Base-by-base conservation (phyloP, 1,140 invertebrate genomes). In the Gryon sp. region DNA sequence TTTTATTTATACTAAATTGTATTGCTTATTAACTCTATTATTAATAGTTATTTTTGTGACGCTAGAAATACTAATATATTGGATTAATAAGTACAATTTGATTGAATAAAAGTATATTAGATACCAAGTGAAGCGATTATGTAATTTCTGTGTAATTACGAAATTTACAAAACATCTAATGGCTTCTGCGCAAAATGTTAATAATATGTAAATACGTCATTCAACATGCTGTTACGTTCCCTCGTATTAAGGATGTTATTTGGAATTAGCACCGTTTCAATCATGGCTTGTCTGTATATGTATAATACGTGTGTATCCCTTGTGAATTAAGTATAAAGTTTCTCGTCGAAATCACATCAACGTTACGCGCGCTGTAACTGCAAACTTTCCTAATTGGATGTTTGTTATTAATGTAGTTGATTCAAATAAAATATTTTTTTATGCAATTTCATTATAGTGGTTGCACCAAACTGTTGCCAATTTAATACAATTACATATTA, bases 351-450 rank as follows among this genome's bases (percentile, higher is more conserved):
- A 77, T 80, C 75, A 77, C 62, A 77, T 66, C 74, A 66, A 63
- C 73, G 32, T 63, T 65, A 70, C 74, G 65, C 65, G 52, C 69
- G 43, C 74, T 76, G 36, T 65, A 66, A 80, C 63, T 75, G 59
- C 69, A 60, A 78, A 75, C 69, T 80, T 80, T 60, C 69, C 53
- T 80, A 77, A 80, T 80, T 80, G 74, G 75, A 80, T 80, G 69
- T 77, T 80, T 78, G 66, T 77, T 77, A 80, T 77, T 80, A 80
- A 80, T 69, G 65, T 48, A 70, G 78, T 60, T 55, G 28, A 65
- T 60, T 22, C 48, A 16, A 72, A 72, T 40, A 46, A 4, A 63
- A 38, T 46, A 20, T 9, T n/a, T 46, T 55, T 46, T 62, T 70
- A 57, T 66, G 11, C 0, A 55, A 36, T 45, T 45, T 26, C 30